Percentiles rank a stretch among this genome's conserved stretches.
Conservation (phyloP, 2,888 invertebrate genomes). For the Imbricaverruca yamaguchii region DNA sequence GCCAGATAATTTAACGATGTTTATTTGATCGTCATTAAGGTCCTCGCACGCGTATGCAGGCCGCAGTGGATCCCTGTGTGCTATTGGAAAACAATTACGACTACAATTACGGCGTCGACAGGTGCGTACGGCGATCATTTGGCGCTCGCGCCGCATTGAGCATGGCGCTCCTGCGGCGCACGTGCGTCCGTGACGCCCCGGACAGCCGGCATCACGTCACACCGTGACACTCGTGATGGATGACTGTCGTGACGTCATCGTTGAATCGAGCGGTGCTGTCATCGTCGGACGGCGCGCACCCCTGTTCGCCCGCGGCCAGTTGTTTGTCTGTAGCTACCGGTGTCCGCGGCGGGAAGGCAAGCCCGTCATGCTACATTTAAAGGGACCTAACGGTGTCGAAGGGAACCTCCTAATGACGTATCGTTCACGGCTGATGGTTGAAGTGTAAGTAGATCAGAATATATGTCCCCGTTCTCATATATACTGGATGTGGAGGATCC, state of each 20-base stretch:
- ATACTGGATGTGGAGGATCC: no score
- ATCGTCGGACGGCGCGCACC: no score
- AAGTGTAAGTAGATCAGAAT: no score
- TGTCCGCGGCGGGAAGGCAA: no score
- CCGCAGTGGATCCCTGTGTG: neutral
- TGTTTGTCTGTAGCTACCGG: no score
- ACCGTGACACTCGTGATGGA: neutral
- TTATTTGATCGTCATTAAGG: constrained; percentile 21
- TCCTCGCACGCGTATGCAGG: neutral
- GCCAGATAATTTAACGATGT: constrained; percentile 11
- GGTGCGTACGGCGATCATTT: constrained; percentile 6
- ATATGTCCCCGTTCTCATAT: no score
- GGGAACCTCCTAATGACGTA: no score
- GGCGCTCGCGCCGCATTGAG: constrained; percentile 5
- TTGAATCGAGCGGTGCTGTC: no score
- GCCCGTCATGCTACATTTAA: no score
- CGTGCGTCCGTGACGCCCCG: neutral
- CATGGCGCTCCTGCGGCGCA: neutral
- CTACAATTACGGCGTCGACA: neutral
- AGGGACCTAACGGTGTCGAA: no score
- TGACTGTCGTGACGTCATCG: neutral
- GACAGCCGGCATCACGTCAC: neutral
- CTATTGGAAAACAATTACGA: constrained; percentile 7
- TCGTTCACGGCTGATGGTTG: no score
- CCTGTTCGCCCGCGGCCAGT: no score